Conservation (phyloP, 2,797 vertebrate genomes). For the Champsocephalus gunnari region DNA sequence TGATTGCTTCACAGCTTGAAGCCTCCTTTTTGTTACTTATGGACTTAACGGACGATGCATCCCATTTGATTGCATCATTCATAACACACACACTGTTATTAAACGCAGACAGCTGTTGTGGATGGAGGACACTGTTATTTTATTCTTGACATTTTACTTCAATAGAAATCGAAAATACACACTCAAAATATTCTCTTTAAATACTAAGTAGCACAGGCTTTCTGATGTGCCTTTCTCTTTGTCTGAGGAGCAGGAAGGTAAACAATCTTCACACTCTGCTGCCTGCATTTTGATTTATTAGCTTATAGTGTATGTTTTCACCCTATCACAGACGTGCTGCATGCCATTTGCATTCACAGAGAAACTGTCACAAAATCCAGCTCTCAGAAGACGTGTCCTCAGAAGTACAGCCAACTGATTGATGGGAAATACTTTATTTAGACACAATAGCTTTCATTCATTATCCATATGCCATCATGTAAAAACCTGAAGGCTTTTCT, state of each 20-base stretch:
- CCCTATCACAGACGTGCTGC: slow-evolving; percentile 41
- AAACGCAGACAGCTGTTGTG: background rate
- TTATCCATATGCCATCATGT: slow-evolving; percentile 68
- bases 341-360: slow-evolving; percentile 59
- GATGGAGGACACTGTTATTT: background rate
- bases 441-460: slow-evolving; percentile 54
- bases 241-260: slow-evolving; percentile 55
- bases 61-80: slow-evolving; percentile 15
- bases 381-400: slow-evolving; percentile 35
- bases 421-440: slow-evolving; percentile 58
- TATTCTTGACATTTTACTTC: slow-evolving; percentile 29
- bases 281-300: slow-evolving; percentile 70
- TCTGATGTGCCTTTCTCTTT: slow-evolving; percentile 50
- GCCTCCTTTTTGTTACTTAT: slow-evolving; percentile 30
- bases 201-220: slow-evolving; percentile 25
- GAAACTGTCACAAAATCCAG: slow-evolving; percentile 47
- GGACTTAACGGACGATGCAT: slow-evolving; percentile 14
- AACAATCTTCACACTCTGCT: slow-evolving; percentile 56
- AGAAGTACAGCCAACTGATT: slow-evolving; percentile 45
- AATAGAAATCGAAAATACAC: slow-evolving; percentile 24
- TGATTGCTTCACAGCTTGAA: slow-evolving; percentile 53
- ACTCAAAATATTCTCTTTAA: slow-evolving; percentile 42
- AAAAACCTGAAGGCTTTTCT: slow-evolving; percentile 48
- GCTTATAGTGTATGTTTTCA: slow-evolving; percentile 46
- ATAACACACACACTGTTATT: background rate